Base-by-base conservation (phyloP, 2,888 invertebrate species). In the Pyralis farinalis region DNA sequence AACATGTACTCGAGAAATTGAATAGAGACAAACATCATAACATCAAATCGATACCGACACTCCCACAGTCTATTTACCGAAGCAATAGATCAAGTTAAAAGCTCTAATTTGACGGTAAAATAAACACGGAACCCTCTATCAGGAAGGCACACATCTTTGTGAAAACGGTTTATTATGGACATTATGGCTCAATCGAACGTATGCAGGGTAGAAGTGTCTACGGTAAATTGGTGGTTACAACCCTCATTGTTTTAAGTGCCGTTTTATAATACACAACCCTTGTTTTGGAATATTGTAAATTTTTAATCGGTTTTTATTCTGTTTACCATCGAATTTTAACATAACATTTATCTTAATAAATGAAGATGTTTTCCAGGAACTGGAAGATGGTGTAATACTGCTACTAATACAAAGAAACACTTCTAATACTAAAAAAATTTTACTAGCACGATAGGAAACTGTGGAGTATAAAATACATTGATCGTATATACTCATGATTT, bases 101-200 rank as follows among this genome's bases (percentile, higher is more conserved):
- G 54, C 71, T 62, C 63, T 68, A 77, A 82, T 79, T 81, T 74
- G 58, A 39, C 50, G 49, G 46, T 44, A 43, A 53, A 51, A 61
- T 67, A 80, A 78, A 79, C 72, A 76, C 48, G 47, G 55, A 63
- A 62, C 75, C 78, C 77, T 63, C 67, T 63, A 71, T 71, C 70
- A 64, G 59, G 54, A 63, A 76, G 56, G 76, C 58, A 78, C 69
- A 81, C 76, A 74, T 76, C 75, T 75, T 79, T 65, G 61, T 69
- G 60, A 71, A 73, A 62, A 68, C 55, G 53, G 59, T 56, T 66
- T 64, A 70, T 74, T 76, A 76, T 66, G 61, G 52, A 63, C 60
- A 68, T 82, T 80, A 87, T 85, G 83, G 78, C 86, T 87, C 83
- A 82, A 87, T 87, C 71, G 77, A 74, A 66, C 58, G 63, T 55